Conservation (phyloP, 2,113 vertebrate species). For the Scortum barcoo region DNA sequence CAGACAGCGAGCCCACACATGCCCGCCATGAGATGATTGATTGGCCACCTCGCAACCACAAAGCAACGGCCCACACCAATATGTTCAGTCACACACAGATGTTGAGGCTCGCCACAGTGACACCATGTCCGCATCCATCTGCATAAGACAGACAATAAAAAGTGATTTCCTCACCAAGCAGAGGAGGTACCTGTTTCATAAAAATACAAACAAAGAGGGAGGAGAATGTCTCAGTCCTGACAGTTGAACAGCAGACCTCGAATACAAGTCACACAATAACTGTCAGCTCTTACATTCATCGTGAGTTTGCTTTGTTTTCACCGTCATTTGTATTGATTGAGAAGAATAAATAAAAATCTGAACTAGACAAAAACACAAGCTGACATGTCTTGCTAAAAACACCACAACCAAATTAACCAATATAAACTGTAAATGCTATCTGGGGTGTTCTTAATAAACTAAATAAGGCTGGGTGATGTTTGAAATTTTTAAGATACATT, state of each 20-base stretch:
- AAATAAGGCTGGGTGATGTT: not conserved
- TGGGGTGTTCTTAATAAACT: not conserved
- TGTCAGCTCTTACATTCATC: not conserved
- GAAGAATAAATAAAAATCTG: not conserved
- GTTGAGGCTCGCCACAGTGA: constrained; percentile 38
- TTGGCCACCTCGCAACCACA: constrained; percentile 42
- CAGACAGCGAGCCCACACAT: constrained; percentile 39
- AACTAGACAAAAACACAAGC: not conserved
- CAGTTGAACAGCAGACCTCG: constrained; percentile 16
- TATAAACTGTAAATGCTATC: not conserved
- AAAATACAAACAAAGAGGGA: constrained; percentile 44
- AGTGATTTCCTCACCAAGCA: constrained; percentile 45
- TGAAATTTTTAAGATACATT: not conserved
- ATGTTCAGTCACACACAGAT: constrained; percentile 60
- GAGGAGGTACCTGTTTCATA: constrained; percentile 29
- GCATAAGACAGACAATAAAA: constrained; percentile 46
- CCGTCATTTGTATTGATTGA: not conserved
- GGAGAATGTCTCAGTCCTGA: constrained; percentile 35
- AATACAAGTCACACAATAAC: constrained; percentile 31
- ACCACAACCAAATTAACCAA: not conserved
- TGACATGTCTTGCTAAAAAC: not conserved
- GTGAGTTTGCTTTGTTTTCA: constrained; percentile 22
- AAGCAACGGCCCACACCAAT: constrained; percentile 45
- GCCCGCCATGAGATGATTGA: constrained; percentile 30
- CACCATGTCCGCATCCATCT: constrained; percentile 49